Evolutionary conservation across 2,888 invertebrate species (phyloP).

Genomic region (Mayetiola destructor): DNA sequence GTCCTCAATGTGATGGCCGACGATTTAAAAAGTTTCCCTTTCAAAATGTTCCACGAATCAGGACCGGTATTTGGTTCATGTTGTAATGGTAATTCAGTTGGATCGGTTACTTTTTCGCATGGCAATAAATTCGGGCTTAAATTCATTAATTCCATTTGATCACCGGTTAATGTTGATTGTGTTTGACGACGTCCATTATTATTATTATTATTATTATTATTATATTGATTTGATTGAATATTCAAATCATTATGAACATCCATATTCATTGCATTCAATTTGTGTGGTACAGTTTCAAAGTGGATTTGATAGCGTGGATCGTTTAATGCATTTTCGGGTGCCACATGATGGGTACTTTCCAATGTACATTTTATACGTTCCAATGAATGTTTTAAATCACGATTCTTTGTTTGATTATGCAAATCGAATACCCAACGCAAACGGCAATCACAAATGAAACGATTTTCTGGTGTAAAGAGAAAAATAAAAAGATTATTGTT

Average conservation of each 20-base stretch:
- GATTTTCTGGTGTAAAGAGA: constrained; percentile 50
- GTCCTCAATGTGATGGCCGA: background rate
- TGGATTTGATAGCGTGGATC: constrained; percentile 18
- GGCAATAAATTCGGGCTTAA: constrained; percentile 44
- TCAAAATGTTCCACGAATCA: background rate
- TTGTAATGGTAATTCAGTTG: constrained; percentile 46
- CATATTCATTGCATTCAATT: constrained; percentile 31
- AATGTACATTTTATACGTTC: constrained; percentile 58
- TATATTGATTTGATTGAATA: constrained; percentile 27
- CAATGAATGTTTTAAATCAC: constrained; percentile 49
- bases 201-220: constrained; percentile 28
- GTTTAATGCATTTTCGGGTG: background rate
- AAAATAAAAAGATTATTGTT: background rate
- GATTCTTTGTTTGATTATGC: constrained; percentile 58
- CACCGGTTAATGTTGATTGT: background rate
- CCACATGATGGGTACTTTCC: constrained; percentile 30
- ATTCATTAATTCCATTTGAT: constrained; percentile 36
- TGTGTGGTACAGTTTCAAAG: constrained; percentile 18
- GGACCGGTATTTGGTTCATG: constrained; percentile 32
- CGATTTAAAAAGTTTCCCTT: background rate
- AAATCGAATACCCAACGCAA: constrained; percentile 65
- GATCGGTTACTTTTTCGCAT: constrained; percentile 45
- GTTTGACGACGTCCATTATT: too few relatives aligned
- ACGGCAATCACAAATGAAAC: constrained; percentile 69
- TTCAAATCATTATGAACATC: constrained; percentile 30